A percentile compares a stretch with the other conserved stretches of the same genome.
phyloP scores from a whole-genome alignment of 2,113 vertebrate species.

The Spermophilus dauricus region DNA sequence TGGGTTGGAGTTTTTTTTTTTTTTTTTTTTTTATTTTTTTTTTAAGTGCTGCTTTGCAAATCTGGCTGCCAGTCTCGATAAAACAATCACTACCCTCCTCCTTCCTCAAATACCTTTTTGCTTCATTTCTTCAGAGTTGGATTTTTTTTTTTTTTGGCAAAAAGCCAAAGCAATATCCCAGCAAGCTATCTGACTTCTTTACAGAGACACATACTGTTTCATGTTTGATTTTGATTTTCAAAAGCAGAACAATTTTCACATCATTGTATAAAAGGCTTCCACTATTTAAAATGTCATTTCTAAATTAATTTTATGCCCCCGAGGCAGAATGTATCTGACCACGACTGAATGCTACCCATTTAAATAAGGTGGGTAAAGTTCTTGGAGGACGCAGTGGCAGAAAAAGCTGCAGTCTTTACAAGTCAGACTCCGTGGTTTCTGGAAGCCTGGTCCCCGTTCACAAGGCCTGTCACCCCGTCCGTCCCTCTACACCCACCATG shows the following conservation, averaged over 20 bases:
- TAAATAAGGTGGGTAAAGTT: not conserved
- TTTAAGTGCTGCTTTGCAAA: slow-evolving; percentile 11
- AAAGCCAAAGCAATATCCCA: slow-evolving; percentile 70
- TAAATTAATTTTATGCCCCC: slow-evolving; percentile 73
- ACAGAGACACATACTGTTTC: slow-evolving; percentile 68
- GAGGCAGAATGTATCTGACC: slow-evolving; percentile 55
- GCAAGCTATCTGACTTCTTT: slow-evolving; percentile 63
- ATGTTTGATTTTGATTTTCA: slow-evolving; percentile 76
- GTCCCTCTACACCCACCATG: not conserved
- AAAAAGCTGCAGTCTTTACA: not conserved
- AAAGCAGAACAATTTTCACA: slow-evolving; percentile 70
- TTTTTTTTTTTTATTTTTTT: not conserved
- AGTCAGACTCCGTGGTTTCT: not conserved
- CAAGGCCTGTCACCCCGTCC: accelerated
- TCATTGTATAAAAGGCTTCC: slow-evolving; percentile 56
- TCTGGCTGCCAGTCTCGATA: not conserved
- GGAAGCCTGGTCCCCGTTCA: not conserved
- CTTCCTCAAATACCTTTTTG: slow-evolving; percentile 76
- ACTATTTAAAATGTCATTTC: slow-evolving; percentile 75
- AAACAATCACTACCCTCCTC: slow-evolving; percentile 61
- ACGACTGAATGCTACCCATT: not conserved
- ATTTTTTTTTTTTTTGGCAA: slow-evolving; percentile 37
- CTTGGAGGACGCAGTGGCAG: not conserved
- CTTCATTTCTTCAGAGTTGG: slow-evolving; percentile 75
- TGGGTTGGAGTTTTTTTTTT: slow-evolving; percentile 14